These are phyloP conservation scores for Melanerpes formicivorus DNA, from an alignment of 2,113 vertebrate species.

Conservation along the genomic window DNA sequence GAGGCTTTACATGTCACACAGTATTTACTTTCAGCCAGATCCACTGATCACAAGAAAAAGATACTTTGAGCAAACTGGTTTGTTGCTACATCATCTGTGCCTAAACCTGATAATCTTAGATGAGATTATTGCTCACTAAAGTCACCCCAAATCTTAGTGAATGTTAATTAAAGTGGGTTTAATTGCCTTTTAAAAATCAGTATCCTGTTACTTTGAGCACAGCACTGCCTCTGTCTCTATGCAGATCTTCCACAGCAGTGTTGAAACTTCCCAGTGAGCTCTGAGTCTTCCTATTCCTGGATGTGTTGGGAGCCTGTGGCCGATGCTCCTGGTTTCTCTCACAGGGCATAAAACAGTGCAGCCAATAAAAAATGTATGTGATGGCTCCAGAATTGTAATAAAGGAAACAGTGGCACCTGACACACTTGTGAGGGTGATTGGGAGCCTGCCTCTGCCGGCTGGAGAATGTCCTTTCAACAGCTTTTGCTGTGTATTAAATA, in stretches of 20 bases:
- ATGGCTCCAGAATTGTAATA: not conserved
- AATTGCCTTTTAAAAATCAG: slow-evolving; percentile 1
- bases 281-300: not conserved
- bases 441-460: slow-evolving; percentile 13
- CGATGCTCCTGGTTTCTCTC: not conserved
- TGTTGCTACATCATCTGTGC: not conserved
- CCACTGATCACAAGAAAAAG: not conserved
- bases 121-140: not conserved
- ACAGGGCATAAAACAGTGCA: not conserved
- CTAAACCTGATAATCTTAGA: not conserved
- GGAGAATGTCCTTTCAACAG: slow-evolving; percentile 28
- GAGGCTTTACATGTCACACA: not conserved
- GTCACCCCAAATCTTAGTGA: not conserved
- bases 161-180: not conserved
- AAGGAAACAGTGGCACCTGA: slow-evolving; percentile 22
- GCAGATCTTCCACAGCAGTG: not conserved
- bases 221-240: not conserved
- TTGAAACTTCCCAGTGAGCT: not conserved
- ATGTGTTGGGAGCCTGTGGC: not conserved
- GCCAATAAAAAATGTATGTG: slow-evolving; percentile 46
- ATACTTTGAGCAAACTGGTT: not conserved
- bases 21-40: not conserved
- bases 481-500: slow-evolving; percentile 20
- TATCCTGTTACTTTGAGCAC: not conserved
- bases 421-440: slow-evolving; percentile 23